Percentiles rank a stretch among this genome's conserved stretches.
Evolutionary conservation across 2,113 vertebrate species (phyloP).

Genomic region (Pithys albifrons): DNA sequence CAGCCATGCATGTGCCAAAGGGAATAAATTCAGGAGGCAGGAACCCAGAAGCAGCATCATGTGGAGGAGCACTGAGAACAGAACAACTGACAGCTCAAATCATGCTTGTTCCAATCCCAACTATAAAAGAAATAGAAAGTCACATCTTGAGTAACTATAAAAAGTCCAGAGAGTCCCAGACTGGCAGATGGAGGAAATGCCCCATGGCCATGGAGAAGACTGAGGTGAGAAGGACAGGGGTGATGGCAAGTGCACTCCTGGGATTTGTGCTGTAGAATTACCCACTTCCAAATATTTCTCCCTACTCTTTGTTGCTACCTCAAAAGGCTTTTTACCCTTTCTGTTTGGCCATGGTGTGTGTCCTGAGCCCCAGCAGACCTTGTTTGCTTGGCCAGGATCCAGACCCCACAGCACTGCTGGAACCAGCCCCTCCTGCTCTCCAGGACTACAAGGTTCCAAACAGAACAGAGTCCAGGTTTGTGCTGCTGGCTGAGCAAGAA

Average conservation of each 20-base stretch:
- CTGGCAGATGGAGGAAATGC: not conserved
- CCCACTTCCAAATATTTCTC: not conserved
- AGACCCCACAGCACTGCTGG: not conserved
- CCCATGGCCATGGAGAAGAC: not conserved
- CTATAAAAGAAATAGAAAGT: not conserved
- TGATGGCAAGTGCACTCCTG: not conserved
- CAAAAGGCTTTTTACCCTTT: not conserved
- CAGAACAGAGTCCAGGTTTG: not conserved
- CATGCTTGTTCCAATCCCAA: not conserved
- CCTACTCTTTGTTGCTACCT: not conserved
- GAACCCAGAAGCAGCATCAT: not conserved
- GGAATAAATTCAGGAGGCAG: not conserved
- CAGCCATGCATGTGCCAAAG: not conserved
- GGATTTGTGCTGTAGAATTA: not conserved
- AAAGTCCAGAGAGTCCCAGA: not conserved
- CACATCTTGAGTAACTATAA: not conserved
- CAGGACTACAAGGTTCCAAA: not conserved
- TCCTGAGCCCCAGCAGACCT: not conserved
- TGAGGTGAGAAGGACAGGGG: not conserved
- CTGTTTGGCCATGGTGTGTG: not conserved
- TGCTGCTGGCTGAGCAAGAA: rapidly evolving
- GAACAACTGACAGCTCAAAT: not conserved
- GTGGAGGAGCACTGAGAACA: not conserved
- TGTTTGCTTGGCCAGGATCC: not conserved
- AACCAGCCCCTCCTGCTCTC: not conserved